Base-by-base conservation (phyloP, 2,888 invertebrate genomes). In the Lathronympha strigana region DNA sequence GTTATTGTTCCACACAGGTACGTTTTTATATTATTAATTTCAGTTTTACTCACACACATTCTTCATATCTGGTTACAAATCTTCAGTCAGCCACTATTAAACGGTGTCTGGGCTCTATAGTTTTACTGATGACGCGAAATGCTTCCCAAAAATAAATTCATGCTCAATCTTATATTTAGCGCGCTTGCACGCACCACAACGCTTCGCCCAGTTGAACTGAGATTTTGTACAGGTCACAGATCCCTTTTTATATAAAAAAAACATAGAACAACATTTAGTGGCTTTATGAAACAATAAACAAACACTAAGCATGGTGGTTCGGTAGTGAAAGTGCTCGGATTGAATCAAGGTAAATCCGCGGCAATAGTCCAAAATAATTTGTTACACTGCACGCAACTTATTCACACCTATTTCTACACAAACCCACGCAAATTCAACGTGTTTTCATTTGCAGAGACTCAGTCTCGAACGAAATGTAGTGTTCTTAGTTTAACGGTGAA, bases 101-200 rank as follows among this genome's bases (percentile, higher is more conserved):
- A 54, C 33, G 53, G 45, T 47, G 51, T 54, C 54, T 43, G 61
- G 60, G 40, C 66, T 57, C 66, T 57, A 71, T 73, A 76, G 76
- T 72, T 78, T 78, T 77, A 83, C 78, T 82, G 86, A 88, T 92
- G 92, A 92, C 91, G 92, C 83, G 85, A 86, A 90, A 88, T 86
- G 80, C 82, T 79, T 76, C 83, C 90, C 87, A 76, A 89, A 92
- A 92, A 92, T 92, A 92, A 87, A 89, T 89, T 82, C 82, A 90
- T 83, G 89, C 90, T 88, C 90, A 84, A 84, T 87, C 77, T 86
- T 92, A 92, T 92, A 91, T 92, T 92, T 92, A 92, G 92, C 87
- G 76, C 88, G 85, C 83, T 82, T 85, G 89, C 85, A 82, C 86
- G 80, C 80, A 83, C 82, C 79, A 78, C 84, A 84, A 80, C 81